phyloP scores from a whole-genome alignment of 2,888 invertebrate genomes.

The Netelia melanura region DNA sequence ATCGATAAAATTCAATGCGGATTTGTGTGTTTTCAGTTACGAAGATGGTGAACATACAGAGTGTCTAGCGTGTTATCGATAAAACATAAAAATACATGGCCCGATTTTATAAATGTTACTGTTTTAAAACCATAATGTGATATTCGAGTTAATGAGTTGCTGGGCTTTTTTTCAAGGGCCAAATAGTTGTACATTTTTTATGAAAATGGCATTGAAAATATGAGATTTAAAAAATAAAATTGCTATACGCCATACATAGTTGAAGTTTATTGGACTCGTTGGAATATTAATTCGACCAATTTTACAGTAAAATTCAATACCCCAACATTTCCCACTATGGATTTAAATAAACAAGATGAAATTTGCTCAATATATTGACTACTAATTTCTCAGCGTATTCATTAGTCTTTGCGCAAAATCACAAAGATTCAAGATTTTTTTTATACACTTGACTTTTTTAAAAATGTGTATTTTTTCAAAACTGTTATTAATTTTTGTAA shows the following conservation, averaged over 20 bases:
- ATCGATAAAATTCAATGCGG: conserved; percentile 24
- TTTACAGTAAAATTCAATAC: not conserved
- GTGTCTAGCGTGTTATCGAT: conserved; percentile 78
- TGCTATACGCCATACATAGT: conserved; percentile 18
- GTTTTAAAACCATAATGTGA: conserved; percentile 34
- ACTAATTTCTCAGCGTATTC: not conserved
- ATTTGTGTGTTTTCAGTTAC: conserved; percentile 75
- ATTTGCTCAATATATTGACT: too few relatives aligned
- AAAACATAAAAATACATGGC: conserved; percentile 30
- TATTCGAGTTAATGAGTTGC: conserved; percentile 53
- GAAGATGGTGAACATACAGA: conserved; percentile 73
- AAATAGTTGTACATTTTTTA: conserved; percentile 18
- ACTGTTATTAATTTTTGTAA: too few relatives aligned
- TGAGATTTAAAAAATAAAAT: conserved; percentile 47
- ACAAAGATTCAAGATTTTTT: not conserved
- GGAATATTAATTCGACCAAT: not conserved
- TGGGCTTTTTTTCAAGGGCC: conserved; percentile 11
- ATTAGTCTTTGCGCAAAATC: not conserved
- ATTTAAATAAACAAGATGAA: too few relatives aligned
- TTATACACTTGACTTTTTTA: not conserved
- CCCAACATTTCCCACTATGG: not conserved
- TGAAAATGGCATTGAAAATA: conserved; percentile 43
- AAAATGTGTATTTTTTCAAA: not conserved
- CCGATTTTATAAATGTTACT: not conserved
- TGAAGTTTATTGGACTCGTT: not conserved